phyloP scores from a whole-genome alignment of 1,140 invertebrate species.

The Hypothenemus hampei region DNA sequence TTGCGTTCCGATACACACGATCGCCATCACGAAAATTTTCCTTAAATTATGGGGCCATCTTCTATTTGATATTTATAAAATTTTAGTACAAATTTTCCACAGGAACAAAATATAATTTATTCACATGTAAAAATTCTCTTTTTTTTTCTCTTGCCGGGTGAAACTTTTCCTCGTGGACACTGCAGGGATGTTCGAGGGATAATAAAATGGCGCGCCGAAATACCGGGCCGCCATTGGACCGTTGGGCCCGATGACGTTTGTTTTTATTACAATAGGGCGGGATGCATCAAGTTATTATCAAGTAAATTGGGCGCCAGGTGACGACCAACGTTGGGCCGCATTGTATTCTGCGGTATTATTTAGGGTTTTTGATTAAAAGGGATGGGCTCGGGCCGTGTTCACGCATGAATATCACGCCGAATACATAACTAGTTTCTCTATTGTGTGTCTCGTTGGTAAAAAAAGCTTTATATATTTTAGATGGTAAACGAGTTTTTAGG shows the following conservation, averaged over 20 bases:
- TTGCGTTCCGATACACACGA: slow-evolving; percentile 28
- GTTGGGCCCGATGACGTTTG: slow-evolving; percentile 27
- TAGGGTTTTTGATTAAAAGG: slow-evolving; percentile 27
- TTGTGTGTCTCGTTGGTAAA: slow-evolving; percentile 9
- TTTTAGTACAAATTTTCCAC: too few relatives aligned
- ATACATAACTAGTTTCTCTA: slow-evolving; percentile 16
- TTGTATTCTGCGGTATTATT: slow-evolving; percentile 28
- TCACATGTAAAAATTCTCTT: neutral
- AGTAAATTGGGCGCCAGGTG: slow-evolving; percentile 28
- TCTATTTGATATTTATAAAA: too few relatives aligned
- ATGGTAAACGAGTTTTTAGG: too few relatives aligned
- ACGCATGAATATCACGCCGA: slow-evolving; percentile 22
- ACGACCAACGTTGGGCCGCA: slow-evolving; percentile 8
- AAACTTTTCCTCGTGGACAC: too few relatives aligned
- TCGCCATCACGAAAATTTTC: neutral
- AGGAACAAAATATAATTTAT: too few relatives aligned
- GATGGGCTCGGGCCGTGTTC: slow-evolving; percentile 21
- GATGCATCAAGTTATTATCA: slow-evolving; percentile 26
- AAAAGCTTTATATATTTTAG: too few relatives aligned
- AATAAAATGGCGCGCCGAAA: slow-evolving; percentile 35
- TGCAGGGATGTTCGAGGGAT: slow-evolving; percentile 34
- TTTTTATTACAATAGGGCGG: slow-evolving; percentile 34
- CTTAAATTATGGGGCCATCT: too few relatives aligned
- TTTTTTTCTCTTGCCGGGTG: slow-evolving; percentile 23
- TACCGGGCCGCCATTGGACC: slow-evolving; percentile 28